Conservation (phyloP, 37 sponge, comb jelly and placozoan species). For the Agelas oroides region DNA sequence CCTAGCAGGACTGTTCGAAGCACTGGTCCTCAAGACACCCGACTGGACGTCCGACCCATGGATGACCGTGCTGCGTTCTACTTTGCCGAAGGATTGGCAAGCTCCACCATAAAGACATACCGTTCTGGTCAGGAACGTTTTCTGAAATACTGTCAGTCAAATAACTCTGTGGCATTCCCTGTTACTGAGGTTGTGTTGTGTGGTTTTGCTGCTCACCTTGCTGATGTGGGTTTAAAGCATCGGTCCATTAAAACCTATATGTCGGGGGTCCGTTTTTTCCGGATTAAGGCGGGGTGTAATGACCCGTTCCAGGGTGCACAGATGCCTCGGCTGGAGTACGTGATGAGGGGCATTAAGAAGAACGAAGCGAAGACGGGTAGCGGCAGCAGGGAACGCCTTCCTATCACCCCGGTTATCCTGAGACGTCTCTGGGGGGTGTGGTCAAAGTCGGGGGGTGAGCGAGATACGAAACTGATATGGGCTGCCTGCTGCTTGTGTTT, state of each 20-base stretch:
- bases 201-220: background rate
- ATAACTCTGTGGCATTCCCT: background rate
- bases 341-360: too few species aligned
- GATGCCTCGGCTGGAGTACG: too few species aligned
- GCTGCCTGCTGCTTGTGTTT: too few species aligned
- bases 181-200: background rate
- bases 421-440: too few species aligned
- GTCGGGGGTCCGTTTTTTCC: conserved; percentile 7
- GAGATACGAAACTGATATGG: background rate
- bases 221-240: background rate
- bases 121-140: background rate
- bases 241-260: conserved; percentile 1
- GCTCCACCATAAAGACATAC: conserved; percentile 4
- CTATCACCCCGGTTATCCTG: too few species aligned
- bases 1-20: background rate
- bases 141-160: background rate
- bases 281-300: background rate
- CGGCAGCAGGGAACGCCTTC: too few species aligned
- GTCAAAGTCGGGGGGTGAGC: background rate
- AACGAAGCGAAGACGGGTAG: too few species aligned
- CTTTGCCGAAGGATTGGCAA: conserved; percentile 24
- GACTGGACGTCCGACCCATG: conserved; percentile 29
- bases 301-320: conserved; percentile 1
- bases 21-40: background rate
- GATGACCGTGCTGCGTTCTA: conserved; percentile 14